Conservation (phyloP, 2,113 vertebrate species). For the Caracal caracal region DNA sequence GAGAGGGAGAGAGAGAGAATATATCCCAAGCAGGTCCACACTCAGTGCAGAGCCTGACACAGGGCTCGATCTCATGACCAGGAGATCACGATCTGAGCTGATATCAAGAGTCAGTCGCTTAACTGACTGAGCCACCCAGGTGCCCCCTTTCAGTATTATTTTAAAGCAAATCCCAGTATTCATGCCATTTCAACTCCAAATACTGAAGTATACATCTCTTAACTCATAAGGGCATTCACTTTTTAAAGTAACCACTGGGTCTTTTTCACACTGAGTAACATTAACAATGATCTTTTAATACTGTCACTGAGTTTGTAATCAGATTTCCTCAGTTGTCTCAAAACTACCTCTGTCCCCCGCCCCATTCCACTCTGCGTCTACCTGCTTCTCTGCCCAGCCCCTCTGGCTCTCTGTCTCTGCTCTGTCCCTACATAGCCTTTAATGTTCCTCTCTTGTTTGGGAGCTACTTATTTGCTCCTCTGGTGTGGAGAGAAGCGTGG, state of each 20-base stretch:
- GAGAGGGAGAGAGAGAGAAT: too few relatives aligned
- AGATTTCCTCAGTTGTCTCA: background rate
- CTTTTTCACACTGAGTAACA: constrained; percentile 11
- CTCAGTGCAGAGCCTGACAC: too few relatives aligned
- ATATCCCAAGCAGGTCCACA: too few relatives aligned
- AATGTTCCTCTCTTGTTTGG: background rate
- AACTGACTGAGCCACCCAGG: background rate
- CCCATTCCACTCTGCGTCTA: background rate
- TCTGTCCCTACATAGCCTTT: background rate
- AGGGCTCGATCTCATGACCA: too few relatives aligned
- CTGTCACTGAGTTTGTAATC: background rate
- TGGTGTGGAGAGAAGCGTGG: background rate
- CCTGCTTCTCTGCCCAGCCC: background rate
- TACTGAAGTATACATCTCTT: background rate
- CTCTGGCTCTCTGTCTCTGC: background rate
- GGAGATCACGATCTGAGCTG: too few relatives aligned
- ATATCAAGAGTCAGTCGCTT: too few relatives aligned
- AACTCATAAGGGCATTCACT: background rate
- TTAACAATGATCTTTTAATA: background rate
- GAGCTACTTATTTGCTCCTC: background rate
- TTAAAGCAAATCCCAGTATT: background rate
- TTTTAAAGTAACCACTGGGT: background rate
- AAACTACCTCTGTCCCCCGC: background rate
- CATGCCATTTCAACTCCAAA: constrained; percentile 38
- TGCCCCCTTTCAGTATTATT: background rate